Percentiles rank a stretch among this genome's conserved stretches.
Evolutionary conservation across 2,888 invertebrate genomes (phyloP).

Genomic region (Falcaria lacertinaria): DNA sequence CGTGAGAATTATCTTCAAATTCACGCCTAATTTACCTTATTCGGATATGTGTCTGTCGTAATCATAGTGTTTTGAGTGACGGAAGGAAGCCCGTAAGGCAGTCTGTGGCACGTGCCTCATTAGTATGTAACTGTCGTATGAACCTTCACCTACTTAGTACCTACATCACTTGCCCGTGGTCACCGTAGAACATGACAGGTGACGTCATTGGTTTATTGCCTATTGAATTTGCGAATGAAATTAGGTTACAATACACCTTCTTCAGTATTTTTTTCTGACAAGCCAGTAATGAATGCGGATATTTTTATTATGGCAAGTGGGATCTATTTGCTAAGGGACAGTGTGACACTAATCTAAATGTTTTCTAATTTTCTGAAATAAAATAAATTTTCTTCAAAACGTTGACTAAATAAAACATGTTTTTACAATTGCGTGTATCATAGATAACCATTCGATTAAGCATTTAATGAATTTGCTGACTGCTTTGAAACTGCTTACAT

Average conservation of each 20-base stretch:
- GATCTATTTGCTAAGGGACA: too few species aligned
- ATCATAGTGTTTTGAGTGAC: slow-evolving; percentile 3
- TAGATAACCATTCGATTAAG: too few species aligned
- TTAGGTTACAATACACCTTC: background rate
- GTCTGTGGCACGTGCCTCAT: slow-evolving; percentile 8
- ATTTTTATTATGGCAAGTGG: too few species aligned
- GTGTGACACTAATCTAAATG: too few species aligned
- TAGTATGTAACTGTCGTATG: slow-evolving; percentile 40
- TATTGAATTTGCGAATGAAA: background rate
- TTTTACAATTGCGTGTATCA: too few species aligned
- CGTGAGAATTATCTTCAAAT: slow-evolving; percentile 1
- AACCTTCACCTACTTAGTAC: slow-evolving; percentile 51
- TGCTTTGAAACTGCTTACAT: too few species aligned
- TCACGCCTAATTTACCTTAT: slow-evolving; percentile 1
- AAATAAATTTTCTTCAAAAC: too few species aligned
- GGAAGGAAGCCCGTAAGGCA: slow-evolving; percentile 26
- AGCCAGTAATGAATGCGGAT: too few species aligned
- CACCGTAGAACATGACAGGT: slow-evolving; percentile 19
- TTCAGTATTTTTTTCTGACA: too few species aligned
- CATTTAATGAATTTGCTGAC: too few species aligned
- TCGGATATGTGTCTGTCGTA: background rate
- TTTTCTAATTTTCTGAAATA: too few species aligned
- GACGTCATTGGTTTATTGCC: slow-evolving; percentile 9
- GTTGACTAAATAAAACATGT: too few species aligned
- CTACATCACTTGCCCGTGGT: slow-evolving; percentile 18